Evolutionary conservation across 2,888 invertebrate genomes (phyloP), one percentile per base, ranked within the genome.

Genomic region (Halocaridina rubra): DNA sequence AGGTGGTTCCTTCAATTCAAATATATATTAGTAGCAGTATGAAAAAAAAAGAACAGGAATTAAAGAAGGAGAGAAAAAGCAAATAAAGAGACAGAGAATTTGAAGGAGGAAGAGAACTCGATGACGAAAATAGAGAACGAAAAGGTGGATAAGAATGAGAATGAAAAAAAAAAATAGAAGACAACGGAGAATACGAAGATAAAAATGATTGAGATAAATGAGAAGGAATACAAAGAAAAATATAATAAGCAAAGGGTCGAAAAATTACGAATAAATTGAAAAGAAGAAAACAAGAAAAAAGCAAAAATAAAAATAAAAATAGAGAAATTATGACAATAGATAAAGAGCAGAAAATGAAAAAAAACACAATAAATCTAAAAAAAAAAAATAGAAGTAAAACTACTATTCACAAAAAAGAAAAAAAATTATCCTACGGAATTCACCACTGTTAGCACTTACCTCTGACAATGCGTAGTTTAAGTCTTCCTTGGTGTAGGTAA

Each of bases 381-480:
- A n/a, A n/a, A n/a, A n/a, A n/a, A n/a, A n/a, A n/a, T n/a, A n/a
- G n/a, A n/a, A n/a, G n/a, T n/a, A n/a, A n/a, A n/a, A n/a, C n/a
- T n/a, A n/a, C n/a, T n/a, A n/a, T n/a, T n/a, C n/a, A n/a, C n/a
- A n/a, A n/a, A n/a, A n/a, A n/a, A n/a, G n/a, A n/a, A n/a, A n/a
- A n/a, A n/a, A n/a, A n/a, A n/a, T n/a, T n/a, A n/a, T n/a, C n/a
- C n/a, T n/a, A n/a, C n/a, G n/a, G n/a, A 22, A 33, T 4, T 22
- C 30, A 0, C 19, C 30, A 7, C 29, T 29, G 0, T 8, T 8
- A 16, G 8, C 32, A 84, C 85, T 75, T 27, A 85, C 85, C 85
- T 85, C 80, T 79, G 8, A 85, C 85, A 33, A 85, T 85, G 79
- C 80, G 79, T 0, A 85, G 85, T 30, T 46, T 33, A 72, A 85